Evolutionary conservation across 1,140 invertebrate species (phyloP).

Genomic region (Anastatus disparis): DNA sequence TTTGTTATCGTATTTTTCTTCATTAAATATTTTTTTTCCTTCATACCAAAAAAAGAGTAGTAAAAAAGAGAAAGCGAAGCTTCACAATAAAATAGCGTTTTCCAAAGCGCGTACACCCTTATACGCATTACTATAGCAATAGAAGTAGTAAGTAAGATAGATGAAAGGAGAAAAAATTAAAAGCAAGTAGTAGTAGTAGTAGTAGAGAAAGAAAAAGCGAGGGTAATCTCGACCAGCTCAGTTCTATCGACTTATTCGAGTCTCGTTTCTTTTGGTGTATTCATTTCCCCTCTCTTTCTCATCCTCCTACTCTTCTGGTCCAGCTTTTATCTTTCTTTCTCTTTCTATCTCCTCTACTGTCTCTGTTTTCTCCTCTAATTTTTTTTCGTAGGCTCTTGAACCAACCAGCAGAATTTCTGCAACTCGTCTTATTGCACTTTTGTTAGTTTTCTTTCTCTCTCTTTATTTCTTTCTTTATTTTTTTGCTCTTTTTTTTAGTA

Average conservation of each 20-base stretch:
- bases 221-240: slow-evolving; percentile 52
- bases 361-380: neutral
- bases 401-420: slow-evolving; percentile 50
- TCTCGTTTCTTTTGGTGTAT: neutral
- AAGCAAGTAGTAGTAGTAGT: neutral
- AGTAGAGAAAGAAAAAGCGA: slow-evolving; percentile 28
- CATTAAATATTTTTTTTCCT: no score
- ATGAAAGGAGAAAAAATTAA: neutral
- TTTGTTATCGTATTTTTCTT: neutral
- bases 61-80: no score
- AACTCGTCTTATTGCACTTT: slow-evolving; percentile 53
- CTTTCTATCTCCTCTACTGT: neutral
- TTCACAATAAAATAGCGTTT: no score
- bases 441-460: slow-evolving; percentile 3
- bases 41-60: no score
- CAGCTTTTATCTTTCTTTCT: neutral
- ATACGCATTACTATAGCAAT: neutral
- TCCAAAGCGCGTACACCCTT: neutral
- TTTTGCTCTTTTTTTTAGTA: no score
- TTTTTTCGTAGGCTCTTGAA: slow-evolving; percentile 48
- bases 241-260: slow-evolving; percentile 48
- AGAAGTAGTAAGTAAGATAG: neutral
- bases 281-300: slow-evolving; percentile 24
- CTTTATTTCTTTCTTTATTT: no score
- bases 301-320: neutral